These are phyloP conservation scores for Acrossocheilus wenchowensis DNA, from an alignment of 2,797 vertebrate species.

Conservation along the genomic window DNA sequence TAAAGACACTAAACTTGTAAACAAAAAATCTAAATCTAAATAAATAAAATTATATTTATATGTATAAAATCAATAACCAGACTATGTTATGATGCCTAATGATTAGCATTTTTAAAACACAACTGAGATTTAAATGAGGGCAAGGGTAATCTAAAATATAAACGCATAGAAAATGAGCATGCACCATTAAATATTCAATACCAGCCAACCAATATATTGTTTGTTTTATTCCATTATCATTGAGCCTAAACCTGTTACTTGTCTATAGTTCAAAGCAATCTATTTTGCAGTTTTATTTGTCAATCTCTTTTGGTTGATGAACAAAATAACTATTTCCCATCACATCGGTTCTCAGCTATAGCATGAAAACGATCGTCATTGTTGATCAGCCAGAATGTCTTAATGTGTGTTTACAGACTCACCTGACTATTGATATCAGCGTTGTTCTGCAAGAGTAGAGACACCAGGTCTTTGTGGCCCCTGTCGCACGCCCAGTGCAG, in stretches of 20 bases:
- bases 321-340: neutral
- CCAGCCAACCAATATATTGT: neutral
- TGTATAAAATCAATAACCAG: neutral
- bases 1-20: no score
- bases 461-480: conserved; percentile 94
- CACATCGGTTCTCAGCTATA: neutral
- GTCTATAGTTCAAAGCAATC: neutral
- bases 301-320: neutral
- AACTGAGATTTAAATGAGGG: neutral
- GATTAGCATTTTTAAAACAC: neutral
- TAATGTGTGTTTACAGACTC: conserved; percentile 65
- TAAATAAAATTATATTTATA: neutral
- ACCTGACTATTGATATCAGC: conserved; percentile 95
- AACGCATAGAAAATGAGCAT: neutral
- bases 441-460: conserved; percentile 86
- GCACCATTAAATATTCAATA: neutral
- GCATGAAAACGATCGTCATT: neutral
- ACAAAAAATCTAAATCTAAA: neutral
- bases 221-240: neutral
- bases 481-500: conserved; percentile 97
- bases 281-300: neutral
- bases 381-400: neutral
- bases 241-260: neutral
- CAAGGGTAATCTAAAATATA: neutral
- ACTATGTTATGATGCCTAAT: neutral